A percentile compares a stretch with the other conserved stretches of the same genome.
Evolutionary conservation across 2,888 invertebrate species (phyloP).

Genomic region (Lutraria lutraria): DNA sequence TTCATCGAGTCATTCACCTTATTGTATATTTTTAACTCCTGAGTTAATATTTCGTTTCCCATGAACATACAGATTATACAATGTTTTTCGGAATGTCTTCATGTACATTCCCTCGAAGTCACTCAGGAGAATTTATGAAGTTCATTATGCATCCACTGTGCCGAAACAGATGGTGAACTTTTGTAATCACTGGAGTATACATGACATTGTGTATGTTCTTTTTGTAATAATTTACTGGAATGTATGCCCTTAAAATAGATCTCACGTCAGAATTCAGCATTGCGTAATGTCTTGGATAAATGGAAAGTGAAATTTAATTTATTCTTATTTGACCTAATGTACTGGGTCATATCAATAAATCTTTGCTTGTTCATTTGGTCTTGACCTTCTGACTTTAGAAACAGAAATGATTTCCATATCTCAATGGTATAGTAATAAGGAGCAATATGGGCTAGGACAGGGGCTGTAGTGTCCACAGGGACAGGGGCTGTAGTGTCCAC

Average conservation of each 20-base stretch:
- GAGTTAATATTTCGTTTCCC: slow-evolving; percentile 15
- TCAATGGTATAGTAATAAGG: no score
- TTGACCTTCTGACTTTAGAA: no score
- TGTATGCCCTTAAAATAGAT: background rate
- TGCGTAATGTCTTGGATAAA: background rate
- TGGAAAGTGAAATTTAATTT: no score
- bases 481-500: no score
- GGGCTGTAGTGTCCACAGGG: no score
- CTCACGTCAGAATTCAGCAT: background rate
- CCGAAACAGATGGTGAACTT: background rate
- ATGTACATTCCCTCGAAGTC: background rate
- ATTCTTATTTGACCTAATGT: no score
- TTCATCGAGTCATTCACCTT: slow-evolving; percentile 5
- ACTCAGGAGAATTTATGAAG: background rate
- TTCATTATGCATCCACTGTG: background rate
- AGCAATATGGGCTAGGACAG: no score
- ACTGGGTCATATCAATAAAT: no score
- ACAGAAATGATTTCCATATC: no score
- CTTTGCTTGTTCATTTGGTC: no score
- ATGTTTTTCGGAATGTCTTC: slow-evolving; percentile 1
- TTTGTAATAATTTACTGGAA: background rate
- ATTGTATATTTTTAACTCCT: background rate
- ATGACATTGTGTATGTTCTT: no score
- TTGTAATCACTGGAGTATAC: background rate
- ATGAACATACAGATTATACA: background rate